phyloP scores from a whole-genome alignment of 1,140 invertebrate genomes.

The Hyposmocoma kahamanoa region DNA sequence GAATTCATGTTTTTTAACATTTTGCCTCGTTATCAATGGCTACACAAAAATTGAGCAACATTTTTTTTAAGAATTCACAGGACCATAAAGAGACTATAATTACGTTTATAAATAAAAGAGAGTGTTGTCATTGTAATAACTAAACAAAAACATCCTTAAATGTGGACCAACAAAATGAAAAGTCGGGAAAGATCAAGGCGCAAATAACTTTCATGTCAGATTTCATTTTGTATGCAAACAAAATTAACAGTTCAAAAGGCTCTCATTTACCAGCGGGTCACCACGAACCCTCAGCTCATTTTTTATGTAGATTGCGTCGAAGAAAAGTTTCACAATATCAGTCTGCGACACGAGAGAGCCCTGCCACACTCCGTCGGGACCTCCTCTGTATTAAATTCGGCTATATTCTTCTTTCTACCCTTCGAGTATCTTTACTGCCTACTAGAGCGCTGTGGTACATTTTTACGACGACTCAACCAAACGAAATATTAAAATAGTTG shows the following conservation, averaged over 20 bases:
- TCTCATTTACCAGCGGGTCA: conserved; percentile 57
- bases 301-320: conserved; percentile 67
- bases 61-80: too few species aligned
- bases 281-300: conserved; percentile 52
- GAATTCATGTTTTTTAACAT: too few species aligned
- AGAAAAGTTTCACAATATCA: conserved; percentile 66
- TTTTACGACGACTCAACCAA: background rate
- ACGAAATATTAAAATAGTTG: background rate
- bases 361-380: conserved; percentile 27
- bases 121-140: too few species aligned
- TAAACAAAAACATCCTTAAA: too few species aligned
- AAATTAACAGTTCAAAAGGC: conserved; percentile 61
- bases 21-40: too few species aligned
- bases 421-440: background rate
- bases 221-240: conserved; percentile 58
- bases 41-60: too few species aligned
- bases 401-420: conserved; percentile 1
- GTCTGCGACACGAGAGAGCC: conserved; percentile 33
- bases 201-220: conserved; percentile 49
- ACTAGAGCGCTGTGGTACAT: background rate
- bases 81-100: too few species aligned
- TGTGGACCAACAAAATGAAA: too few species aligned
- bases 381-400: conserved; percentile 42
- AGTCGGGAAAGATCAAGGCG: conserved; percentile 20
- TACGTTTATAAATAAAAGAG: too few species aligned